These are phyloP conservation scores for Antitype chi DNA, from an alignment of 2,888 invertebrate species.

Conservation along the genomic window DNA sequence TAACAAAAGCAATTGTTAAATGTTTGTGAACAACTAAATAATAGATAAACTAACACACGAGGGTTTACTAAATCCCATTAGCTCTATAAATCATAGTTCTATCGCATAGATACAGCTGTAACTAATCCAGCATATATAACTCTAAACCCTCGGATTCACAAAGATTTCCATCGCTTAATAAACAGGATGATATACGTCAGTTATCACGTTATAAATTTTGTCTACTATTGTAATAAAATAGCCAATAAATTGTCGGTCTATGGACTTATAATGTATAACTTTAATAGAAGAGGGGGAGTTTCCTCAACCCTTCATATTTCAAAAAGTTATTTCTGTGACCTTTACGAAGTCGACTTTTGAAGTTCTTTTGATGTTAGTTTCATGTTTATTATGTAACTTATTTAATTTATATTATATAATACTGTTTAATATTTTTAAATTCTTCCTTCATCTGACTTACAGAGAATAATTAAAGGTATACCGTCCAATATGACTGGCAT, in stretches of 20 bases:
- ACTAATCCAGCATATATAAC: slow-evolving; percentile 59
- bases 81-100: slow-evolving; percentile 53
- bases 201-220: slow-evolving; percentile 89
- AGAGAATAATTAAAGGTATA: neutral
- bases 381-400: neutral
- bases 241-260: slow-evolving; percentile 88
- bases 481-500: too few relatives aligned
- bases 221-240: slow-evolving; percentile 83
- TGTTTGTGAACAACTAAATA: slow-evolving; percentile 37
- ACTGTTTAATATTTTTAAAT: neutral
- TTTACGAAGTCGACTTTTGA: slow-evolving; percentile 36
- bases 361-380: slow-evolving; percentile 35
- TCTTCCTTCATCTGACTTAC: neutral
- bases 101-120: slow-evolving; percentile 39
- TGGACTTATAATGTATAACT: slow-evolving; percentile 67
- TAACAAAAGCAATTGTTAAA: slow-evolving; percentile 24
- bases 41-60: slow-evolving; percentile 24
- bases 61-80: slow-evolving; percentile 24
- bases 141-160: slow-evolving; percentile 74
- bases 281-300: slow-evolving; percentile 71
- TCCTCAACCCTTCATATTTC: slow-evolving; percentile 74
- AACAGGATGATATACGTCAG: slow-evolving; percentile 79
- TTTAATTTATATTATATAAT: neutral
- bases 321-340: slow-evolving; percentile 51
- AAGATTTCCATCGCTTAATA: slow-evolving; percentile 76